Conservation (phyloP, 2,797 vertebrate genomes). For the Hypotaenidia philippensis region DNA sequence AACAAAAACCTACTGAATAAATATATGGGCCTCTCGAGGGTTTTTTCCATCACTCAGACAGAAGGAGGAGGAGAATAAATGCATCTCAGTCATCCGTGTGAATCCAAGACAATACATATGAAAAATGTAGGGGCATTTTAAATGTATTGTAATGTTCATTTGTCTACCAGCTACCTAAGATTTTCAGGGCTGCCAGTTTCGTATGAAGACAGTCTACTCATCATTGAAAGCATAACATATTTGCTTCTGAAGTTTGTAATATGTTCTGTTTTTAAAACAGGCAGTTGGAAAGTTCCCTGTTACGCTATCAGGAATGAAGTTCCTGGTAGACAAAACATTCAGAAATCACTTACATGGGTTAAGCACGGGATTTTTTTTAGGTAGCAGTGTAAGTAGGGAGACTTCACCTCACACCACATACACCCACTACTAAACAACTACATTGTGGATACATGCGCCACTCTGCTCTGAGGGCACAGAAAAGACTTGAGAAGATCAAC, state of each 20-base stretch:
- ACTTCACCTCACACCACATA: not conserved
- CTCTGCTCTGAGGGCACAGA: not conserved
- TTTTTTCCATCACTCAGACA: not conserved
- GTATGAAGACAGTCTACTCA: not conserved
- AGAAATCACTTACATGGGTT: not conserved
- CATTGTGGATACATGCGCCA: not conserved
- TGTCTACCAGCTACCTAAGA: not conserved
- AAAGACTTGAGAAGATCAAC: not conserved
- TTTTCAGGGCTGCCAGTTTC: not conserved
- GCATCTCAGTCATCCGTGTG: not conserved
- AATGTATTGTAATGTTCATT: not conserved
- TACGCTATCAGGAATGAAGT: not conserved
- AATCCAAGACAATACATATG: not conserved
- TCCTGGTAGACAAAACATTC: not conserved
- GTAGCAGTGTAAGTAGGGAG: not conserved
- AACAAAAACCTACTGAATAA: not conserved
- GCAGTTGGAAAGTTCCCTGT: accelerated
- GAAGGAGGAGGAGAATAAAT: not conserved
- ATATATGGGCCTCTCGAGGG: not conserved
- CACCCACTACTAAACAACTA: not conserved
- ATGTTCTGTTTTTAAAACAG: not conserved
- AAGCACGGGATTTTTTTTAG: not conserved
- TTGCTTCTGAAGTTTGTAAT: not conserved
- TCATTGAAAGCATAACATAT: not conserved
- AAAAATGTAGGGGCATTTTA: not conserved